Evolutionary conservation across 2,888 invertebrate genomes (phyloP).

Genomic region (Dryobotodes eremita): DNA sequence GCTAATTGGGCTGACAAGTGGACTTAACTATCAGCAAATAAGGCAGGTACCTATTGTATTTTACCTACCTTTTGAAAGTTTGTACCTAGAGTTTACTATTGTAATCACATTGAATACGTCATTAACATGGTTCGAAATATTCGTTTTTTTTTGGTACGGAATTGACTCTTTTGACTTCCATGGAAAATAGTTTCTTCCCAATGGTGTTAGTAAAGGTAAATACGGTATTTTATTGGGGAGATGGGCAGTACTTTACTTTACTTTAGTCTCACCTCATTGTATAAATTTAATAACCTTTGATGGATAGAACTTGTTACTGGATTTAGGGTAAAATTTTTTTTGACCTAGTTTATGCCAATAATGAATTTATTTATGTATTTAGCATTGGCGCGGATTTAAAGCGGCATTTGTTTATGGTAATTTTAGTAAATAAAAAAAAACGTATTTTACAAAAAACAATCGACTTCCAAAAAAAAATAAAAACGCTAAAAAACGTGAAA

Average conservation of each 20-base stretch:
- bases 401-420: too few relatives aligned
- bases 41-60: conserved; percentile 24
- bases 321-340: too few relatives aligned
- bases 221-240: too few relatives aligned
- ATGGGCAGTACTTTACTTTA: neutral
- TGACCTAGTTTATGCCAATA: too few relatives aligned
- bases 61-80: neutral
- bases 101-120: neutral
- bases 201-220: neutral
- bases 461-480: too few relatives aligned
- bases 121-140: neutral
- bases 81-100: neutral
- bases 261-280: neutral
- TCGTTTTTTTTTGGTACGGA: neutral
- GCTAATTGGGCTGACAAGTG: conserved; percentile 50
- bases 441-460: too few relatives aligned
- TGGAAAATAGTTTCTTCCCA: neutral
- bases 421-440: too few relatives aligned
- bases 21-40: conserved; percentile 43
- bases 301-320: too few relatives aligned
- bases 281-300: neutral
- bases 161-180: neutral
- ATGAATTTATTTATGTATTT: too few relatives aligned
- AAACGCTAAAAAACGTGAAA: too few relatives aligned
- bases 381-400: too few relatives aligned